Base-by-base conservation (phyloP, 2,113 vertebrate species). In the Nicator chloris region DNA sequence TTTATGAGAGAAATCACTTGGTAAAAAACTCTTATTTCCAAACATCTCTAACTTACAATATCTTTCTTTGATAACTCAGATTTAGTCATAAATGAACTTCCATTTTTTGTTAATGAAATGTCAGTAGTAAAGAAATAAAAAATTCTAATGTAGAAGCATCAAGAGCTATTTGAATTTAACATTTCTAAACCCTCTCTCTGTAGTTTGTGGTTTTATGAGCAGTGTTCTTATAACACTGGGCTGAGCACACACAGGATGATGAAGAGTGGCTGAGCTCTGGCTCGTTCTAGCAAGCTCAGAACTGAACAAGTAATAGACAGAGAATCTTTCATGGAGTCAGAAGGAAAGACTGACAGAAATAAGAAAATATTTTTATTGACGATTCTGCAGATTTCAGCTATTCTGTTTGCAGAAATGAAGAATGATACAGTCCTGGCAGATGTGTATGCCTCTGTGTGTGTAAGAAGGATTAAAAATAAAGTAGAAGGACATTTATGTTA, bases 401-500 rank as follows among this genome's bases (percentile, higher is more conserved):
- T 45, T 71, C 24, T 71, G 8, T 82, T 35, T 76, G 14, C 16
- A 76, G 30, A 66, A 80, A 63, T 49, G 20, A 44, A 13, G 26
- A 50, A 44, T 45, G 14, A 79, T 79, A 61, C 5, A 28, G 33
- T 71, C 19, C 53, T 59, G 6, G 10, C 15, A 65, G 39, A 8
- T 21, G 4, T 26, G 8, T 51, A 13, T 9, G 7, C 11, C 3
- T 50, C 1, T 42, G 17, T 30, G 5, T 35, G 3, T 26, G 1
- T 56, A 64, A 72, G 53, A 69, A 82, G 28, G 8, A 33, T 56
- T 57, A 7, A 85, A 89, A 82, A 66, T 60, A 57, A 68, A 3
- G 11, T 76, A 49, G 39, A 90, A 66, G 6, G 17, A 56, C 10
- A 31, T 56, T 53, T 60, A 13, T 1, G 4, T 82, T 70, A 22